Percentiles rank a stretch among this genome's conserved stretches.
These are phyloP conservation scores for Dryocosmus kuriphilus DNA, from an alignment of 2,888 invertebrate species.

Conservation along the genomic window DNA sequence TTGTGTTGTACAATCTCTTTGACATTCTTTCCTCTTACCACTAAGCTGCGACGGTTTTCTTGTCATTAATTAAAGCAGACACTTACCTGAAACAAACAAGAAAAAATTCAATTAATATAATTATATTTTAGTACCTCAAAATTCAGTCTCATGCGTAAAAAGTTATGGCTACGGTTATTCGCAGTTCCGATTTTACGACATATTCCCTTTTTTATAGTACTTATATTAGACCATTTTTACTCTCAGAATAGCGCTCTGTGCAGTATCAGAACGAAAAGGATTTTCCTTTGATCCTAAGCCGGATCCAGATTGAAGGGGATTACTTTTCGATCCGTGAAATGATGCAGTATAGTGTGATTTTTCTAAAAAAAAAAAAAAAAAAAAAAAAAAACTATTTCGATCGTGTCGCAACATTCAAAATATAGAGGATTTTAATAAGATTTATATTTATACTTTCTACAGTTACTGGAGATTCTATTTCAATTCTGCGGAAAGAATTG, in stretches of 20 bases:
- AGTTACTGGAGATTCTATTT: neutral
- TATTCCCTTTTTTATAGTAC: neutral
- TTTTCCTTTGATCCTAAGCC: conserved; percentile 13
- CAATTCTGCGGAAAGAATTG: neutral
- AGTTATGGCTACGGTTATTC: neutral
- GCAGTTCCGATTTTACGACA: neutral
- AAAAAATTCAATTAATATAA: neutral
- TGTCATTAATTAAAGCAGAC: neutral
- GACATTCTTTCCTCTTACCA: neutral
- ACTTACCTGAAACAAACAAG: conserved; percentile 12
- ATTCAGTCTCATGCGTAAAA: neutral
- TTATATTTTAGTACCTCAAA: neutral
- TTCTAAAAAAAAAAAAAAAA: neutral
- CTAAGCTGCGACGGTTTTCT: neutral
- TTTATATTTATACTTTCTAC: neutral
- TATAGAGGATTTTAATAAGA: neutral
- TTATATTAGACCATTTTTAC: neutral
- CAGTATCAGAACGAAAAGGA: neutral
- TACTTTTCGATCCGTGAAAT: conserved; percentile 1
- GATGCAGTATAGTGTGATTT: conserved; percentile 1
- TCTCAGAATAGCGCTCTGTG: neutral
- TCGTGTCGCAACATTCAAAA: neutral
- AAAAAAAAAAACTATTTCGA: neutral
- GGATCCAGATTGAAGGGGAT: conserved; percentile 2
- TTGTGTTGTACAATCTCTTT: no score